Evolutionary conservation across 2,888 invertebrate species (phyloP).

Genomic region (Norana najaformis): DNA sequence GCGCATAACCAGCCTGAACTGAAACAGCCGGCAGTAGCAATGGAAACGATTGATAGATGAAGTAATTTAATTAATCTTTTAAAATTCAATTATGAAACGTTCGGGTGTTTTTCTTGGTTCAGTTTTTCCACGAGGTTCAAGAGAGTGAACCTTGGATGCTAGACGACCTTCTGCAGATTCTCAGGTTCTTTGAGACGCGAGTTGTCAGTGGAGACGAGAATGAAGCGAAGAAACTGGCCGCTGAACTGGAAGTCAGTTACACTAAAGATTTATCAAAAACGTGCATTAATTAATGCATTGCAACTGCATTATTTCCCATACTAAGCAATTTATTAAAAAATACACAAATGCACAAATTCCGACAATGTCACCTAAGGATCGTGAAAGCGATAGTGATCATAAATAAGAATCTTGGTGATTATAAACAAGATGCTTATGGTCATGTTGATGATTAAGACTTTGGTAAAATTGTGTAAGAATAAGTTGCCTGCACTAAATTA

Average conservation of each 20-base stretch:
- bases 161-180: constrained; percentile 38
- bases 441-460: too few species aligned
- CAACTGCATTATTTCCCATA: too few species aligned
- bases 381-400: too few species aligned
- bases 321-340: too few species aligned
- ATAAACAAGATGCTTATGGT: too few species aligned
- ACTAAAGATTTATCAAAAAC: background rate
- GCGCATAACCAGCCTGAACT: background rate
- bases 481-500: too few species aligned
- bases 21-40: background rate
- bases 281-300: too few species aligned
- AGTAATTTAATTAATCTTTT: background rate
- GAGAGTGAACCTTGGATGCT: constrained; percentile 40
- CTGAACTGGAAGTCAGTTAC: constrained; percentile 39
- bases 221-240: constrained; percentile 38
- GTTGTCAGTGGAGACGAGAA: constrained; percentile 37
- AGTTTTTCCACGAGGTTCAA: constrained; percentile 46
- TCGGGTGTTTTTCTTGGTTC: background rate
- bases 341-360: too few species aligned
- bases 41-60: background rate
- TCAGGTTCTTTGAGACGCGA: constrained; percentile 39
- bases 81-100: background rate
- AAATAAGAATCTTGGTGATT: too few species aligned
- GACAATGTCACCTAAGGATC: too few species aligned
- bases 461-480: too few species aligned